Conservation (phyloP, 1,140 invertebrate species). For the Adoxophyes honmai region DNA sequence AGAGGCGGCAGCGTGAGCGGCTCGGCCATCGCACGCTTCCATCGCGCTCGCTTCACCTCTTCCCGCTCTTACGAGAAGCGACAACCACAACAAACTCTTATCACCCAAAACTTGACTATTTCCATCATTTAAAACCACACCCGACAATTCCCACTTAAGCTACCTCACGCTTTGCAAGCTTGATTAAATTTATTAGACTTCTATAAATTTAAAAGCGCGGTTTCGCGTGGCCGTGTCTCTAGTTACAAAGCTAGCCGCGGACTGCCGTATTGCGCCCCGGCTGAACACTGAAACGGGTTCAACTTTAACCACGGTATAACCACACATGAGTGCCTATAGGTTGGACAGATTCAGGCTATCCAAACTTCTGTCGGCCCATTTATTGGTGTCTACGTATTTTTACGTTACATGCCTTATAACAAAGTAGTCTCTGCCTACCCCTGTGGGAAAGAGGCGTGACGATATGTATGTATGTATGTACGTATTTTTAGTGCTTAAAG, state of each 20-base stretch:
- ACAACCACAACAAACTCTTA: slow-evolving; percentile 6
- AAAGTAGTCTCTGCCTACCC: too few relatives aligned
- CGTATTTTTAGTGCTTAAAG: neutral
- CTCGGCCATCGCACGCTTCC: slow-evolving; percentile 60
- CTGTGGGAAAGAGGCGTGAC: too few relatives aligned
- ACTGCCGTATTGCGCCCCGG: slow-evolving; percentile 14
- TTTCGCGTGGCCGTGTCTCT: neutral
- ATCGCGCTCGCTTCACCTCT: slow-evolving; percentile 42
- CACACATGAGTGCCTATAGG: slow-evolving; percentile 1
- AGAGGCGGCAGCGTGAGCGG: slow-evolving; percentile 58
- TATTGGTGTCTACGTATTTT: slow-evolving; percentile 1
- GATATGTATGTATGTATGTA: too few relatives aligned
- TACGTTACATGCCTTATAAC: neutral
- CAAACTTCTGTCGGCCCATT: neutral
- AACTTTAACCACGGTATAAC: neutral
- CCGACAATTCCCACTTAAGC: too few relatives aligned
- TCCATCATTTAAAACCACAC: too few relatives aligned
- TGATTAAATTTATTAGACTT: slow-evolving; percentile 5
- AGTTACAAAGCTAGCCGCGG: neutral
- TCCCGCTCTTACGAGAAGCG: slow-evolving; percentile 18
- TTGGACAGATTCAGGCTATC: slow-evolving; percentile 14
- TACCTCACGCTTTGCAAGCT: neutral
- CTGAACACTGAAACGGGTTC: neutral
- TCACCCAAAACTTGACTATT: neutral
- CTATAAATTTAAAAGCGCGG: slow-evolving; percentile 3